phyloP scores from a whole-genome alignment of 2,797 vertebrate species.

The Rachycentron canadum region DNA sequence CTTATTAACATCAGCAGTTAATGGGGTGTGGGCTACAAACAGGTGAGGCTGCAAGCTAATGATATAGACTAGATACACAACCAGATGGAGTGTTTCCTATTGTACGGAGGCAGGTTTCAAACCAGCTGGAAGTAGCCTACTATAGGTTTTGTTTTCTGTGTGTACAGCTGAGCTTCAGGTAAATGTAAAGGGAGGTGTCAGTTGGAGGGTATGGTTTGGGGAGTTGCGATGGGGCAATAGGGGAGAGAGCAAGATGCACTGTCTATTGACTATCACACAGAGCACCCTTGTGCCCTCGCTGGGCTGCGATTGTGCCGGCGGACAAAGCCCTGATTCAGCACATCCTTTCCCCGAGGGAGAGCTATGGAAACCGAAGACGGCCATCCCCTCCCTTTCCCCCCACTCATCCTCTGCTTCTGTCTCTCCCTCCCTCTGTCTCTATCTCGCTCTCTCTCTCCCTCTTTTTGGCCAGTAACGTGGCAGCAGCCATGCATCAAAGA shows the following conservation, averaged over 20 bases:
- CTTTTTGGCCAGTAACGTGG: slow-evolving; percentile 74
- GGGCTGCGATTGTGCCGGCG: slow-evolving; percentile 82
- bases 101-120: slow-evolving; percentile 20
- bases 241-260: slow-evolving; percentile 78
- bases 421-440: slow-evolving; percentile 77
- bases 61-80: slow-evolving; percentile 43
- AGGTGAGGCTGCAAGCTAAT: slow-evolving; percentile 68
- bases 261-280: slow-evolving; percentile 85
- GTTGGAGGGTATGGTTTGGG: slow-evolving; percentile 45
- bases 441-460: slow-evolving; percentile 59
- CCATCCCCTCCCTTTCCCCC: slow-evolving; percentile 65
- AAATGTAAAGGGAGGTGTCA: slow-evolving; percentile 49
- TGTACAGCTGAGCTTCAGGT: slow-evolving; percentile 77
- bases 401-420: slow-evolving; percentile 73
- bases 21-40: slow-evolving; percentile 69
- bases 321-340: slow-evolving; percentile 91
- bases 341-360: slow-evolving; percentile 85
- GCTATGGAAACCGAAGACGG: slow-evolving; percentile 86
- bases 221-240: slow-evolving; percentile 59
- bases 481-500: slow-evolving; percentile 83
- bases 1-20: slow-evolving; percentile 72
- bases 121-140: neutral
- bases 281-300: slow-evolving; percentile 88
- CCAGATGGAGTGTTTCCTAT: slow-evolving; percentile 14
- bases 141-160: slow-evolving; percentile 25